A percentile compares a stretch with the other conserved stretches of the same genome.
Conservation (phyloP, 1,140 invertebrate species). For the Idris sp. region DNA sequence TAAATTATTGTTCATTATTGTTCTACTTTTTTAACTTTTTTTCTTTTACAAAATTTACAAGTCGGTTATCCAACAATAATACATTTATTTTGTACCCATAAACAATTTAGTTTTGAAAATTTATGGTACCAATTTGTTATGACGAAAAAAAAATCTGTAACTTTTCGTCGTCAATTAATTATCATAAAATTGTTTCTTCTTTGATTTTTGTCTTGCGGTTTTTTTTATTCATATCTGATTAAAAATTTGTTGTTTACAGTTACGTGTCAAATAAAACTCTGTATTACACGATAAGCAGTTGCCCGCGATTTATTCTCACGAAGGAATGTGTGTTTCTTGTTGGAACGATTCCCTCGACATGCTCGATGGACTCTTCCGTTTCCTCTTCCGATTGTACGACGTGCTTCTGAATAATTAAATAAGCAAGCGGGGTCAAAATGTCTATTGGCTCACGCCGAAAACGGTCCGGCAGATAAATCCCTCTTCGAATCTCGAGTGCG, state of each 20-base stretch:
- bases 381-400: slow-evolving; percentile 59
- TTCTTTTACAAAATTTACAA: too few species aligned
- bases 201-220: slow-evolving; percentile 6
- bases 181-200: background rate
- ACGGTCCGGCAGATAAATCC: background rate
- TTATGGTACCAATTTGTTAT: too few species aligned
- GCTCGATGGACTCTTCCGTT: slow-evolving; percentile 58
- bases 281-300: slow-evolving; percentile 38
- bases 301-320: slow-evolving; percentile 48
- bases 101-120: too few species aligned
- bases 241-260: slow-evolving; percentile 18
- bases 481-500: background rate
- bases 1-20: too few species aligned
- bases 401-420: slow-evolving; percentile 47
- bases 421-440: slow-evolving; percentile 6
- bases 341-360: slow-evolving; percentile 48
- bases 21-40: too few species aligned
- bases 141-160: too few species aligned
- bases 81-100: too few species aligned
- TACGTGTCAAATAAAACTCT: slow-evolving; percentile 27
- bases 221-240: background rate
- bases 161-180: too few species aligned
- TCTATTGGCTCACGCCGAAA: background rate
- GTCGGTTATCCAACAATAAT: too few species aligned
- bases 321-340: slow-evolving; percentile 46